Conservation (phyloP, 2,888 invertebrate genomes). For the Belgica antarctica region DNA sequence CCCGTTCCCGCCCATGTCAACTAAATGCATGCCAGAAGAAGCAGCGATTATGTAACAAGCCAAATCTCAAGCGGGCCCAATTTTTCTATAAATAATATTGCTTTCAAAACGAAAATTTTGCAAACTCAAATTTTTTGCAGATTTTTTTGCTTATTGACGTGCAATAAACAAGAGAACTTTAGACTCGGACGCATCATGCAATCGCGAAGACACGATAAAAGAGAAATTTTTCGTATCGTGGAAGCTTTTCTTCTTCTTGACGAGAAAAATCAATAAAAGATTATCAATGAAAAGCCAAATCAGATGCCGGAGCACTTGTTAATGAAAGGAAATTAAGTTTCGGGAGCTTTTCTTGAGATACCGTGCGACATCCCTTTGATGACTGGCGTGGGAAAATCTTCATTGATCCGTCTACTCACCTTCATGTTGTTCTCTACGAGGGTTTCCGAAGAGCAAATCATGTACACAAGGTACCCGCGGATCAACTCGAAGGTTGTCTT, state of each 20-base stretch:
- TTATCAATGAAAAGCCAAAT: too few relatives aligned
- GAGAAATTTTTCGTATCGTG: too few relatives aligned
- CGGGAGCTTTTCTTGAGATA: too few relatives aligned
- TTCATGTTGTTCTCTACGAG: slow-evolving; percentile 89
- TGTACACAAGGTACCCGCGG: slow-evolving; percentile 87
- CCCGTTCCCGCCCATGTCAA: too few relatives aligned
- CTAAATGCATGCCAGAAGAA: background rate
- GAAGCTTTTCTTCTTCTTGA: too few relatives aligned
- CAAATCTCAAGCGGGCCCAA: background rate
- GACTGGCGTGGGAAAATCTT: too few relatives aligned
- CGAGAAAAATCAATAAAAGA: too few relatives aligned
- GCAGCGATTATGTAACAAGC: background rate
- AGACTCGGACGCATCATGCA: background rate
- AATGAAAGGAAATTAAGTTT: too few relatives aligned
- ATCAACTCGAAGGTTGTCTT: slow-evolving; percentile 90
- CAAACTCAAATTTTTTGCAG: background rate
- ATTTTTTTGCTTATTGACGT: background rate
- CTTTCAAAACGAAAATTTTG: background rate
- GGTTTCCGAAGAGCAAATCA: slow-evolving; percentile 81
- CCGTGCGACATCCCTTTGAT: too few relatives aligned
- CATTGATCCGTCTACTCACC: slow-evolving; percentile 60
- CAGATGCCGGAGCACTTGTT: too few relatives aligned
- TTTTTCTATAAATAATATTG: slow-evolving; percentile 10
- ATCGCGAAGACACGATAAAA: too few relatives aligned
- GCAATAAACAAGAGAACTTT: slow-evolving; percentile 3